Evolutionary conservation across 92 coral and sea anemone species (phyloP), one percentile per base, ranked within the genome.

Genomic region (Umimayanthus chanpuru): DNA sequence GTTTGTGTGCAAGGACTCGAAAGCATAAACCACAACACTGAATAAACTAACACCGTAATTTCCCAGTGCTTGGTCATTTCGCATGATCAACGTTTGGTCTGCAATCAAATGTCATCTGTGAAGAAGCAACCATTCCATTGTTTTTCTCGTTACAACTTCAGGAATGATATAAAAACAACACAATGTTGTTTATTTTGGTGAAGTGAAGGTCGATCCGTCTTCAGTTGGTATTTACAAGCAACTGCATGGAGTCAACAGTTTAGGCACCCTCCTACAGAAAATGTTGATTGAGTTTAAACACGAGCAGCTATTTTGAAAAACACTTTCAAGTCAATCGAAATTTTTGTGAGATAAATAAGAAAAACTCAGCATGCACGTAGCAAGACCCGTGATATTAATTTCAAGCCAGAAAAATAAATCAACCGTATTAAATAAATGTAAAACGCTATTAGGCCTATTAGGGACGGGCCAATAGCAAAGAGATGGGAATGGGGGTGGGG

Each of bases 271-370:
- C 16, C 79, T 29, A 20, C 28, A 7, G 26, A 36, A 38, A 75
- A 36, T 75, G 79, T 75, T 75, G 79, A 75, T 75, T 75, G 79
- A 75, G 8, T 75, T 9, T 20, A 75, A 75, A 75, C 79, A 75
- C 14, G 25, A 6, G 5, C 50, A 39, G 9, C 53, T 53, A 20
- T 53, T 75, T 36, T 18, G 38, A 73, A 73, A 73, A 7, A 73
- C 32, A 73, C 77, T 73, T 75, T 18, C 79, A 38, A 36, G n/a
- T 21, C 26, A 53, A 53, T 53, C 58, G 58, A 53, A 15, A 11
- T 53, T 53, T 53, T 2, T 53, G 14, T 53, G 58, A 53, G 0
- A 53, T 53, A 53, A 11, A 53, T 11, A 18, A 53, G 12, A 53
- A 53, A 18, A 14, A 9, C 58, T 53, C 58, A 14, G 58, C 1